Conservation (phyloP, 2,888 invertebrate genomes). For the Calameuta filiformis region DNA sequence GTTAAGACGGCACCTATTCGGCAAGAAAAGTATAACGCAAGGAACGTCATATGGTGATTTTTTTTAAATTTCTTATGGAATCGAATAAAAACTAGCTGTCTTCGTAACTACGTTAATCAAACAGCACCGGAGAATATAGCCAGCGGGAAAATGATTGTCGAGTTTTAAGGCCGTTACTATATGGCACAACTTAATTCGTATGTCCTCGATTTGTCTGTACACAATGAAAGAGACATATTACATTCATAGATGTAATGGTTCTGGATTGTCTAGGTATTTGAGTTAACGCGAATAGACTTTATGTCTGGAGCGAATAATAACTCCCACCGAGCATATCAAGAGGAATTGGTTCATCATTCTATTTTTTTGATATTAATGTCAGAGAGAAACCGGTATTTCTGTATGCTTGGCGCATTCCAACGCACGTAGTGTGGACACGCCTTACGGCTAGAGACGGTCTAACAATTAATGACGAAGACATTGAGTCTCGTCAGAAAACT, state of each 20-base stretch:
- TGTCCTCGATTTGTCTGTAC: not conserved
- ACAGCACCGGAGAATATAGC: not conserved
- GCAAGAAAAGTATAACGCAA: not conserved
- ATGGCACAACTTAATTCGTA: not conserved
- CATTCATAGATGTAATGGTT: not conserved
- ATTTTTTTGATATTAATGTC: not conserved
- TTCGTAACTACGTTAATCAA: not conserved
- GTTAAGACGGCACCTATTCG: not conserved
- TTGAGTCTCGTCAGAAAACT: constrained; percentile 30
- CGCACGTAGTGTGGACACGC: constrained; percentile 26
- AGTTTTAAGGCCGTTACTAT: not conserved
- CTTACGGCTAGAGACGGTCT: constrained; percentile 9
- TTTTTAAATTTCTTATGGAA: not conserved
- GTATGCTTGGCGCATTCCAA: constrained; percentile 10
- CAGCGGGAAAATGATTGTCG: not conserved
- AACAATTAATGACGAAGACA: constrained; percentile 39
- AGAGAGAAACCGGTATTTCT: not conserved
- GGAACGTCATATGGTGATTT: not conserved
- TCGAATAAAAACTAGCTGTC: not conserved
- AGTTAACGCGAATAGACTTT: not conserved
- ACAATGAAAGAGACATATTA: not conserved
- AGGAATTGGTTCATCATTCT: not conserved
- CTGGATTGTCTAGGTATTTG: not conserved
- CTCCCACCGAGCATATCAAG: not conserved
- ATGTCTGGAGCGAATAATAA: not conserved